Percentiles rank a stretch among this genome's conserved stretches.
phyloP scores from a whole-genome alignment of 2,888 invertebrate species.

The Ischnus inquisitorius region DNA sequence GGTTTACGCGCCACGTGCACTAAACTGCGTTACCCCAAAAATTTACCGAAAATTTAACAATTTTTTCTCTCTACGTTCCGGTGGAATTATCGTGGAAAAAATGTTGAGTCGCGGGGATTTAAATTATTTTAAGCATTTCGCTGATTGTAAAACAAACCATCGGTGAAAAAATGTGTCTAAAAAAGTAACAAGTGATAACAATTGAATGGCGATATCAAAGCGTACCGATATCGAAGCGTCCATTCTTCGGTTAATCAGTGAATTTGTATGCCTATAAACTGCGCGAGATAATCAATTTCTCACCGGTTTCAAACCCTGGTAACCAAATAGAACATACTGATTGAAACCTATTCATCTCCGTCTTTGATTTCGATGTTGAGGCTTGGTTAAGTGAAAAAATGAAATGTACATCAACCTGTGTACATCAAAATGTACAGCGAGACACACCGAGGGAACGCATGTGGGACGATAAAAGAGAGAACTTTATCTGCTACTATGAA shows the following conservation, averaged over 20 bases:
- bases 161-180: too few species aligned
- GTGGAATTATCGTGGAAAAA: not conserved
- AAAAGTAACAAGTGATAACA: too few species aligned
- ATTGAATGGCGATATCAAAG: not conserved
- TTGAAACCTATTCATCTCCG: not conserved
- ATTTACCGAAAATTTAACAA: not conserved
- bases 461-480: not conserved
- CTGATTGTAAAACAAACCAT: too few species aligned
- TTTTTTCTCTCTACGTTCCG: not conserved
- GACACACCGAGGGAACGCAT: not conserved
- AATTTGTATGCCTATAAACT: not conserved
- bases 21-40: not conserved
- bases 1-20: not conserved
- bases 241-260: not conserved
- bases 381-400: not conserved
- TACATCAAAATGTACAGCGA: not conserved
- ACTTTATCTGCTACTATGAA: slow-evolving; percentile 30
- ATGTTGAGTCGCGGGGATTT: not conserved
- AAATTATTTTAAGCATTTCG: not conserved
- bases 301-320: not conserved
- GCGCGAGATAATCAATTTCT: not conserved
- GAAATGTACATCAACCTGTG: not conserved
- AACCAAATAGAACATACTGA: not conserved
- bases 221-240: too few species aligned
- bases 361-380: not conserved